Evolutionary conservation across 1,140 invertebrate species (phyloP).

Genomic region (Lordiphosa clarofinis): DNA sequence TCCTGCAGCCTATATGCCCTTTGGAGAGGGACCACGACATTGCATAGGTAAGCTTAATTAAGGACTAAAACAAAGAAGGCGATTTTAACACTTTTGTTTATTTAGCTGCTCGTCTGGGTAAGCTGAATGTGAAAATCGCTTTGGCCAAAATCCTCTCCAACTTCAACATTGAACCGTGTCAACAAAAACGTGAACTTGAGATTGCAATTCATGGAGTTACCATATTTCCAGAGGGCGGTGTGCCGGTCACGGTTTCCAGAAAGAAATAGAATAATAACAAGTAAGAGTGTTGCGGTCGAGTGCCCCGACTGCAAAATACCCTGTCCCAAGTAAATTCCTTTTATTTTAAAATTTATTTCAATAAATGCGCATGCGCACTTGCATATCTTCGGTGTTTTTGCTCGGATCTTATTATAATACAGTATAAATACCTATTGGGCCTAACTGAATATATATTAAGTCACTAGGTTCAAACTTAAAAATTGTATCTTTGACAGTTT

Average conservation of each 20-base stretch:
- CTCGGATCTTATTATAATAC: too few species aligned
- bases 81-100: background rate
- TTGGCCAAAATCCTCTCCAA: constrained; percentile 60
- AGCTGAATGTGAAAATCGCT: constrained; percentile 61
- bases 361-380: too few species aligned
- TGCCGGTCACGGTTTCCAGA: constrained; percentile 26
- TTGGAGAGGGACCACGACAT: constrained; percentile 85
- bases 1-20: constrained; percentile 82
- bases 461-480: too few species aligned
- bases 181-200: constrained; percentile 41
- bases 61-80: background rate
- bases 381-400: too few species aligned
- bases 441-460: too few species aligned
- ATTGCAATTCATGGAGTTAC: constrained; percentile 36
- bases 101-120: constrained; percentile 64
- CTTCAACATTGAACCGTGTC: constrained; percentile 41
- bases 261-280: constrained; percentile 10
- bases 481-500: too few species aligned
- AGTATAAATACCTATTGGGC: too few species aligned
- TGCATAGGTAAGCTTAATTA: constrained; percentile 82
- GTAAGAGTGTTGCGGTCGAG: too few species aligned
- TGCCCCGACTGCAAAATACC: too few species aligned
- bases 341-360: too few species aligned
- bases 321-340: too few species aligned
- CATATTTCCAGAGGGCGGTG: constrained; percentile 38